Evolutionary conservation across 2,888 invertebrate genomes (phyloP).

Genomic region (Gibbula magus): DNA sequence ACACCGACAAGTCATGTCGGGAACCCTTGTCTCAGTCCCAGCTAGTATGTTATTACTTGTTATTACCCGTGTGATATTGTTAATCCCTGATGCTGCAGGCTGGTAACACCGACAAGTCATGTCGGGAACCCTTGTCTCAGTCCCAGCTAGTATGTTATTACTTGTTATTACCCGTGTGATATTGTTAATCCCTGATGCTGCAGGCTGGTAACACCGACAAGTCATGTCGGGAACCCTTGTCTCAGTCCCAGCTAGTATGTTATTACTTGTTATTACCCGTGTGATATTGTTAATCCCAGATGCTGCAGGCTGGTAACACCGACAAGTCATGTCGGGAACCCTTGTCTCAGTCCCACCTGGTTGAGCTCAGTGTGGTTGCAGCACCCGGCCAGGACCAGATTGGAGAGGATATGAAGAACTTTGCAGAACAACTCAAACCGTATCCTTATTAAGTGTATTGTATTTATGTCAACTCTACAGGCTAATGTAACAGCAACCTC

Average conservation of each 20-base stretch:
- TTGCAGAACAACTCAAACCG: slow-evolving; percentile 95
- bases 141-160: slow-evolving; percentile 85
- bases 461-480: not conserved
- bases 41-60: slow-evolving; percentile 79
- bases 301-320: slow-evolving; percentile 79
- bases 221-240: slow-evolving; percentile 86
- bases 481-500: no score
- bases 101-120: slow-evolving; percentile 74
- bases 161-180: no score
- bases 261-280: no score
- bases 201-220: slow-evolving; percentile 77
- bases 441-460: slow-evolving; percentile 72
- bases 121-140: slow-evolving; percentile 89
- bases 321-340: slow-evolving; percentile 82
- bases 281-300: slow-evolving; percentile 69
- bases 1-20: slow-evolving; percentile 77
- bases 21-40: slow-evolving; percentile 94
- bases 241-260: slow-evolving; percentile 90
- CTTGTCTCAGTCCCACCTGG: slow-evolving; percentile 92
- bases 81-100: slow-evolving; percentile 79
- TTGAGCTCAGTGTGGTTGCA: slow-evolving; percentile 92
- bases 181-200: slow-evolving; percentile 77
- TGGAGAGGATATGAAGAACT: slow-evolving; percentile 95
- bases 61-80: no score
- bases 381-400: slow-evolving; percentile 87